Percentiles rank a stretch among this genome's conserved stretches.
These are phyloP conservation scores for Lytechinus variegatus DNA, from an alignment of 35 echinoderm and acorn worm genomes.

Conservation along the genomic window DNA sequence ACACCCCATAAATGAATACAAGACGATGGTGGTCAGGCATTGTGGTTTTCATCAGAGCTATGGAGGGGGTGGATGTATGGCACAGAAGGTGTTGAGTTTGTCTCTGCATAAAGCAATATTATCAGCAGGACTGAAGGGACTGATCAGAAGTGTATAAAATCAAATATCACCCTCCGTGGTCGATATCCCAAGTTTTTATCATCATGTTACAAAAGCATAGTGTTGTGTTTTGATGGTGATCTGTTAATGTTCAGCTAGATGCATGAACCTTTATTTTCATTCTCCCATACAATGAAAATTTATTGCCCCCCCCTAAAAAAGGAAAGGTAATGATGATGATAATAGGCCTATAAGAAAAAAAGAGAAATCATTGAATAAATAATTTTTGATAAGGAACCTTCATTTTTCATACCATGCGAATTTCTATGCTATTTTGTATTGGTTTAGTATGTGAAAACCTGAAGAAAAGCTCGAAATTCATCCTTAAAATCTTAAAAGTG, in stretches of 20 bases:
- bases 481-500: background rate
- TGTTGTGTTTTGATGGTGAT: no score
- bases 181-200: background rate
- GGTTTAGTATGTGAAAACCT: background rate
- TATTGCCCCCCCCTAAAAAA: no score
- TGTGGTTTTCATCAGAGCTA: constrained; percentile 26
- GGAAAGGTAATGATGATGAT: no score
- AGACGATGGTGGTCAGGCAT: constrained; percentile 21
- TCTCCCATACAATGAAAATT: no score
- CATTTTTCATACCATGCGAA: no score
- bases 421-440: no score
- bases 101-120: background rate
- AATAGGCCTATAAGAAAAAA: no score
- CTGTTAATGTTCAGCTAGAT: no score
- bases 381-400: no score
- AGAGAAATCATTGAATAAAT: no score
- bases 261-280: no score
- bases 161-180: background rate
- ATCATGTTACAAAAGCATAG: background rate
- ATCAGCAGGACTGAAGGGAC: background rate
- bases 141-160: background rate
- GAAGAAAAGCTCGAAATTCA: background rate
- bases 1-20: constrained; percentile 44
- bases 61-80: background rate
- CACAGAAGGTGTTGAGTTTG: background rate